Conservation (phyloP, 2,113 vertebrate species). For the Oreocharis arfaki region DNA sequence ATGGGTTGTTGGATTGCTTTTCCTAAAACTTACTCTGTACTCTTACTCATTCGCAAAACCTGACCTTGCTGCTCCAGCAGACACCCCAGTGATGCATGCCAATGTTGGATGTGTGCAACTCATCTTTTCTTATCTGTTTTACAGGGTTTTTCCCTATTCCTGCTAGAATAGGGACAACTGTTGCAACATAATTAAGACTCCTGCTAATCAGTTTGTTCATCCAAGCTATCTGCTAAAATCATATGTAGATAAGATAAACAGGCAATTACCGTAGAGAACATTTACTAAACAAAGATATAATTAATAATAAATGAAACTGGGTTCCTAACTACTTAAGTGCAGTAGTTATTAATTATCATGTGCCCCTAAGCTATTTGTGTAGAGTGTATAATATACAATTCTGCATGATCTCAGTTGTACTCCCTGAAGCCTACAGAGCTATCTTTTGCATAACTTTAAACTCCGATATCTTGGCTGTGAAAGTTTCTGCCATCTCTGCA, state of each 20-base stretch:
- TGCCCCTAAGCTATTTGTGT: conserved; percentile 41
- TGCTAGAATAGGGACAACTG: background rate
- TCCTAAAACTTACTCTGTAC: background rate
- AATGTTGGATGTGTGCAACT: background rate
- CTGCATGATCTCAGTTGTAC: background rate
- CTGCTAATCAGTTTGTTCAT: conserved; percentile 38
- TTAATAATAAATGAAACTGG: conserved; percentile 58
- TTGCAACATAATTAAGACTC: background rate
- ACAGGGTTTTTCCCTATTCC: background rate
- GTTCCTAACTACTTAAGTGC: conserved; percentile 45
- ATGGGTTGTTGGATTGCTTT: background rate
- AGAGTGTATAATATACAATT: conserved; percentile 40
- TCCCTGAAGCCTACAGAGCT: background rate
- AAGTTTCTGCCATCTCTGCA: background rate
- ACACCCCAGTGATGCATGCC: background rate
- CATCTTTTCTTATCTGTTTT: background rate
- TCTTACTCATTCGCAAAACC: background rate
- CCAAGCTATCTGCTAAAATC: conserved; percentile 39
- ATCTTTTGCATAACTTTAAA: conserved; percentile 17
- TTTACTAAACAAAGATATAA: conserved; percentile 58
- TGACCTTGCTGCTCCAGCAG: background rate
- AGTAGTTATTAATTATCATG: conserved; percentile 55
- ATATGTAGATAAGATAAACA: conserved; percentile 48
- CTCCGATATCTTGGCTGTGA: background rate
- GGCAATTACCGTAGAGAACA: conserved; percentile 30